Conservation (phyloP, 2,888 invertebrate species). For the Minunthozetes semirufus region DNA sequence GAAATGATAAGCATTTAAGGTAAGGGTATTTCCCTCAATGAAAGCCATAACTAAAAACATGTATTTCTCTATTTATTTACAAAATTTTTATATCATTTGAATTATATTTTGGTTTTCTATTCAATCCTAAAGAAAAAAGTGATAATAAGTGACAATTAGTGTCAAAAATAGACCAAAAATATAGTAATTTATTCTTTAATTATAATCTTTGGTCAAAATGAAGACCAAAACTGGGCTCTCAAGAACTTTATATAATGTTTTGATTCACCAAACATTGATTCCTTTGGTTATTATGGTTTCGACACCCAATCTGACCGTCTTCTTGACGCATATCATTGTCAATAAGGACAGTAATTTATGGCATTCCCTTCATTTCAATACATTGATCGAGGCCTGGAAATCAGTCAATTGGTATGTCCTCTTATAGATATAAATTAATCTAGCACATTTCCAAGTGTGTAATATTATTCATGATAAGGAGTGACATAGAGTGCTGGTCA, state of each 20-base stretch:
- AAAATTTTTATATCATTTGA: too few relatives aligned
- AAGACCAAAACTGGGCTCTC: not conserved
- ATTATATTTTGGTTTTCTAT: too few relatives aligned
- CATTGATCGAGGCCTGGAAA: constrained; percentile 31
- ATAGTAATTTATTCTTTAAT: too few relatives aligned
- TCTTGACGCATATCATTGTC: constrained; percentile 45
- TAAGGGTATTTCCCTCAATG: too few relatives aligned
- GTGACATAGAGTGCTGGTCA: constrained; percentile 37
- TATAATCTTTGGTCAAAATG: too few relatives aligned
- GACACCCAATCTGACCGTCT: constrained; percentile 45
- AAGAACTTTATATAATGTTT: not conserved
- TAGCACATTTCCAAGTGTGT: not conserved
- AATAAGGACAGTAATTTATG: constrained; percentile 45
- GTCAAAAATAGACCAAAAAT: too few relatives aligned
- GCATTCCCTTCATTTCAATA: not conserved
- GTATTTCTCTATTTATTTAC: too few relatives aligned
- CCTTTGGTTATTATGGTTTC: constrained; percentile 45
- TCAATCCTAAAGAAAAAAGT: too few relatives aligned
- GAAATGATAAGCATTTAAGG: too few relatives aligned
- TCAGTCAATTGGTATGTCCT: constrained; percentile 28
- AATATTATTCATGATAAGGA: constrained; percentile 16
- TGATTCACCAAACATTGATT: constrained; percentile 43
- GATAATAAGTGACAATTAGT: too few relatives aligned
- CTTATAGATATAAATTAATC: not conserved
- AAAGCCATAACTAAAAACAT: too few relatives aligned